Conservation (phyloP, 2,113 vertebrate species). For the Cromileptes altivelis region DNA sequence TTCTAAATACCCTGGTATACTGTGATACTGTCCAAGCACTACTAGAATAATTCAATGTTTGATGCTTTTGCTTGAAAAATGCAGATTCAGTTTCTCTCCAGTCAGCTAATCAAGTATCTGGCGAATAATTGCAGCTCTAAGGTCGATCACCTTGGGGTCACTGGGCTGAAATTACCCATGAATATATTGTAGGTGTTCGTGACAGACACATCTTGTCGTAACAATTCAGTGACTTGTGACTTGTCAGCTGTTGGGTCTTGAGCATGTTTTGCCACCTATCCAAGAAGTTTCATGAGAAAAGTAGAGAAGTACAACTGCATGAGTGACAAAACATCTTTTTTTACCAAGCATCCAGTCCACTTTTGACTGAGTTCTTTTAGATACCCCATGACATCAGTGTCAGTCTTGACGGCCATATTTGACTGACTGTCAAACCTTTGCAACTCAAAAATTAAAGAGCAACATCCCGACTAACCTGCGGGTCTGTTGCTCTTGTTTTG, state of each 20-base stretch:
- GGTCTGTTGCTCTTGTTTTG: constrained; percentile 23
- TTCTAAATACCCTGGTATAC: no score
- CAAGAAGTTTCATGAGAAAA: background rate
- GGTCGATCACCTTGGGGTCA: background rate
- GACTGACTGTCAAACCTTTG: constrained; percentile 13
- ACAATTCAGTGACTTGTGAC: background rate
- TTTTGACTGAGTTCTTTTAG: background rate
- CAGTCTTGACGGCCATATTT: constrained; percentile 15
- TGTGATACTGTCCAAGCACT: no score
- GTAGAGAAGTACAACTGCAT: background rate
- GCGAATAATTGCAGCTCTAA: no score
- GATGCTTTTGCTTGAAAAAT: no score
- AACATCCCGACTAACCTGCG: background rate
- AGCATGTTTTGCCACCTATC: background rate
- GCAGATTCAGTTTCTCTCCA: background rate
- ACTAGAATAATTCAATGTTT: no score
- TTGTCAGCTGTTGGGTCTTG: background rate
- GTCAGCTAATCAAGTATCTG: background rate
- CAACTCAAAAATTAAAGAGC: background rate
- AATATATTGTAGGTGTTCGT: no score
- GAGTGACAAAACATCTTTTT: background rate
- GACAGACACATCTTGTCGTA: background rate
- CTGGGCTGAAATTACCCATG: background rate
- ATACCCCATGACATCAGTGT: background rate
- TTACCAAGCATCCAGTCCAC: background rate